Conservation (phyloP, 2,888 invertebrate species). For the Entomobrya proxima region DNA sequence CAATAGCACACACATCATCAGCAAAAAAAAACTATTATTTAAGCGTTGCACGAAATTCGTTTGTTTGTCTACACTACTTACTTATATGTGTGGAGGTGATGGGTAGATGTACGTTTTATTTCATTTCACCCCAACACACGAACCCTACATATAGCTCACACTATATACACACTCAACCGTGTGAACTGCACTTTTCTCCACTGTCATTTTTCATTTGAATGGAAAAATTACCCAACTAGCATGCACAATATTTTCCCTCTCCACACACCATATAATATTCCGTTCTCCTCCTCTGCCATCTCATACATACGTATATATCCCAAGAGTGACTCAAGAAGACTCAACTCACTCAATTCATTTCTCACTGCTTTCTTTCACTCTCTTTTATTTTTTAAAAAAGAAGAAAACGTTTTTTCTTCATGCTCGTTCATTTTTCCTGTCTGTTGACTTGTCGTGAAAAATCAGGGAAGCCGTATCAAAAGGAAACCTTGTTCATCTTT, state of each 20-base stretch:
- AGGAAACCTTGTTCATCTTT: constrained; percentile 46
- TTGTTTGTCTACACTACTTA: constrained; percentile 56
- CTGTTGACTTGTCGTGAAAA: constrained; percentile 41
- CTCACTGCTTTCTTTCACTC: constrained; percentile 1
- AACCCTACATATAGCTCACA: not conserved
- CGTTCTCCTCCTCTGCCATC: not conserved
- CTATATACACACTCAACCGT: constrained; percentile 47
- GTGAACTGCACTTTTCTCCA: constrained; percentile 57
- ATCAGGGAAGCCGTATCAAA: constrained; percentile 57
- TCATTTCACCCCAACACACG: constrained; percentile 46
- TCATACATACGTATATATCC: constrained; percentile 42
- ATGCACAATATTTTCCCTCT: constrained; percentile 49
- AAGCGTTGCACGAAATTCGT: constrained; percentile 63
- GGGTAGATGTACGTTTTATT: not conserved
- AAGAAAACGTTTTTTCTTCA: not conserved
- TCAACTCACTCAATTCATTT: constrained; percentile 54
- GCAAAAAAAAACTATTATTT: constrained; percentile 43
- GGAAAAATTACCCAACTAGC: constrained; percentile 62
- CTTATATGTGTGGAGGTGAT: not conserved
- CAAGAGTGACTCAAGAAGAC: constrained; percentile 42
- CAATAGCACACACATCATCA: constrained; percentile 35
- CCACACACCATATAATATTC: not conserved
- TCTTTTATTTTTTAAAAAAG: constrained; percentile 43
- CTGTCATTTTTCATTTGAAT: constrained; percentile 67
- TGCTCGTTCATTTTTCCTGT: not conserved